Conservation (phyloP, 1,140 invertebrate species). For the Calliphora vicina region DNA sequence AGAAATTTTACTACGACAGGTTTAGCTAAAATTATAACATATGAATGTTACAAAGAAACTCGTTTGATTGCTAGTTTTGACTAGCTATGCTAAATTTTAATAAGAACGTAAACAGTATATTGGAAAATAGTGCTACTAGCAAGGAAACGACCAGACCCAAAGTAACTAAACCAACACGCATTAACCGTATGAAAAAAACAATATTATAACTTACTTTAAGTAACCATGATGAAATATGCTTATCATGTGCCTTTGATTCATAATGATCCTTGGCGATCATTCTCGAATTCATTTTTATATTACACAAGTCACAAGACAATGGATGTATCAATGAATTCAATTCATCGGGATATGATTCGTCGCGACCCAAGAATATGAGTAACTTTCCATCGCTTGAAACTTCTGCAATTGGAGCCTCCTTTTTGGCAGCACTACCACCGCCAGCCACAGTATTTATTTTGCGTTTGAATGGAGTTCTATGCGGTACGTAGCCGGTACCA, state of each 20-base stretch:
- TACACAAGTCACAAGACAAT: constrained; percentile 63
- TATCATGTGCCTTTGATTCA: constrained; percentile 64
- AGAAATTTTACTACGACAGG: no score
- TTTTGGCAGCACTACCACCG: not conserved
- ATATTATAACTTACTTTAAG: constrained; percentile 34
- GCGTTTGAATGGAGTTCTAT: not conserved
- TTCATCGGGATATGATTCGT: constrained; percentile 61
- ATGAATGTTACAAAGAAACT: no score
- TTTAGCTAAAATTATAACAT: no score
- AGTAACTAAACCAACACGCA: no score
- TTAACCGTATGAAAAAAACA: no score
- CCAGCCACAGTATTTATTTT: constrained; percentile 18
- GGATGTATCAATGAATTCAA: constrained; percentile 62
- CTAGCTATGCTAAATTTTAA: no score
- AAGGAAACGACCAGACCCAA: no score
- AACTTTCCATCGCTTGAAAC: not conserved
- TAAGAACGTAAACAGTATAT: no score
- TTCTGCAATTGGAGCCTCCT: not conserved
- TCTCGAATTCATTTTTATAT: constrained; percentile 59
- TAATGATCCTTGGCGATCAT: constrained; percentile 64
- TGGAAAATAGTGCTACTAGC: no score
- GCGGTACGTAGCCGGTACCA: not conserved
- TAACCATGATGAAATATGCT: constrained; percentile 63
- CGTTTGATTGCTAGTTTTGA: no score
- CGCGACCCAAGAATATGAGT: constrained; percentile 43